phyloP scores from a whole-genome alignment of 2,797 vertebrate species.

The Phoeniculus purpureus region DNA sequence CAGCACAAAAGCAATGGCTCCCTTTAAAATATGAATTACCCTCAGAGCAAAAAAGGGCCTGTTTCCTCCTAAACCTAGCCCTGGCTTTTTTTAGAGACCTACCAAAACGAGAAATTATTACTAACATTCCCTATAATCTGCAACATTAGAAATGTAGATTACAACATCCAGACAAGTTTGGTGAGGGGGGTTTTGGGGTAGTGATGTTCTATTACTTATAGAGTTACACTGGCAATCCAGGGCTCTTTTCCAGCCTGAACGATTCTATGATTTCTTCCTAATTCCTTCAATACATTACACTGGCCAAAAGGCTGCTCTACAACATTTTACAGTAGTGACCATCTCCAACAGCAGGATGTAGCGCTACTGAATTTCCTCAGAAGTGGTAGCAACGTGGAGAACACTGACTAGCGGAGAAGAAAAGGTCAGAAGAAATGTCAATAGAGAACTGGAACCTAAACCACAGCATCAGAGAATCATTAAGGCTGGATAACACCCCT shows the following conservation, averaged over 20 bases:
- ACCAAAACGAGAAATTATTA: not conserved
- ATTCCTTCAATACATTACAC: not conserved
- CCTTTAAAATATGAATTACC: conserved; percentile 17
- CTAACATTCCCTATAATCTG: not conserved
- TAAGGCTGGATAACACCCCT: too few species aligned
- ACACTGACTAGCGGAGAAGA: not conserved
- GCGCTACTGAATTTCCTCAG: not conserved
- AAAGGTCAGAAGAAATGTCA: not conserved
- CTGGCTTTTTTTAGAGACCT: not conserved
- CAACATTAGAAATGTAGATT: not conserved
- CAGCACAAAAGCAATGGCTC: not conserved
- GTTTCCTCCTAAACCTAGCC: not conserved
- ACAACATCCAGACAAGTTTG: not conserved
- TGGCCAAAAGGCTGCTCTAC: not conserved
- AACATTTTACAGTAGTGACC: not conserved
- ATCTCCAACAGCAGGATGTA: not conserved
- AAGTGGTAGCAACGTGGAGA: not conserved
- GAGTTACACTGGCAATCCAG: not conserved
- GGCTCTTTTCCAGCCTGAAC: too few species aligned
- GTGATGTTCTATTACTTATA: not conserved
- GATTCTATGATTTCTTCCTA: not conserved
- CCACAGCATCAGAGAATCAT: not conserved
- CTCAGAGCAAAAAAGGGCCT: not conserved
- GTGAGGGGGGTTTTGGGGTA: not conserved
- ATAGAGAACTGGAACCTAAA: not conserved